Evolutionary conservation across 2,888 invertebrate genomes (phyloP), one percentile per base, ranked within the genome.

Genomic region (Platerodrilus igneus): DNA sequence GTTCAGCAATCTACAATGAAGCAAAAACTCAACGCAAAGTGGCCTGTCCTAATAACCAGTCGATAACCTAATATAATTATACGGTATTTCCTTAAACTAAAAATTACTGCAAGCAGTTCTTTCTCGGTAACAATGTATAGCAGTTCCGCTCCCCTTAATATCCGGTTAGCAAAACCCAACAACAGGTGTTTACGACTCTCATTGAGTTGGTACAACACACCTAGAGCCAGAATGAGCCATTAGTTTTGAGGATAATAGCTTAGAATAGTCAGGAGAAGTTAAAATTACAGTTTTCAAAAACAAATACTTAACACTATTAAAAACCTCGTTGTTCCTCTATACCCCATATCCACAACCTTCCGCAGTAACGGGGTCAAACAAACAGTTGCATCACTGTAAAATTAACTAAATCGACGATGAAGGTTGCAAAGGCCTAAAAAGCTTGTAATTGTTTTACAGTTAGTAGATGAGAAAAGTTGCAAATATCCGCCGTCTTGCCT

Each of bases 41-140:
- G 56, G 28, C 58, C 59, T 0, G 54, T 56, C 3, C 48, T 29
- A 2, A 57, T 48, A 0, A 47, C 21, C 11, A 57, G 39, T n/a
- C 8, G 8, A 2, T 7, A 11, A 3, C 13, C 26, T n/a, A 13
- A 3, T 15, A 33, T 3, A 8, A n/a, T 16, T 2, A 11, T 6
- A 1, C 33, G 23, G 16, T 15, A 15, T 23, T 22, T 33, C n/a
- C 11, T 6, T 9, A 54, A 14, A 2, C 50, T 31, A 22, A 46
- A 53, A 1, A 57, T 50, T 3, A 57, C 34, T 0, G 54, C 51
- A 6, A 50, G 45, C 3, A 58, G 27, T 18, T 58, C 55, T 18
- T 54, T 52, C 33, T 57, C 58, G 0, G 56, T 44, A 11, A 23
- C 25, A 6, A 41, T 45, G 20, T 45, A 45, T 23, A 28, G 8